Evolutionary conservation across 1,140 invertebrate genomes (phyloP).

Genomic region (Listronotus oregonensis): DNA sequence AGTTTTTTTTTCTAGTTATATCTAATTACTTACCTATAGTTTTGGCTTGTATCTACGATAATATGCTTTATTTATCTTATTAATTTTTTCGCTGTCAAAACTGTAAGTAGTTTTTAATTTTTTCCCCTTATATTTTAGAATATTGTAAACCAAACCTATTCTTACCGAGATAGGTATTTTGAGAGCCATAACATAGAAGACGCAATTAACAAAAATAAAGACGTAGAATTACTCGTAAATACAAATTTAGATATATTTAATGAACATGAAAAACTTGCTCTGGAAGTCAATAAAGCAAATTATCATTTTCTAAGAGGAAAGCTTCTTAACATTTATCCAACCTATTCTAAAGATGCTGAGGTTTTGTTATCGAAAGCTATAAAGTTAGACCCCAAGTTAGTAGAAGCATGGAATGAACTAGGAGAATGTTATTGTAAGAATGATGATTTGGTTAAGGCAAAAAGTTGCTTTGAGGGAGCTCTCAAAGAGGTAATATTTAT

Average conservation of each 20-base stretch:
- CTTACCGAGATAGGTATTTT: slow-evolving; percentile 64
- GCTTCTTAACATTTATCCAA: slow-evolving; percentile 74
- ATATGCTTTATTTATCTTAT: no score
- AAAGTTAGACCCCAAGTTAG: slow-evolving; percentile 80
- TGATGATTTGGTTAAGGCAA: slow-evolving; percentile 78
- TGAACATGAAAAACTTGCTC: slow-evolving; percentile 61
- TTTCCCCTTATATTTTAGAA: slow-evolving; percentile 27
- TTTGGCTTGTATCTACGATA: no score
- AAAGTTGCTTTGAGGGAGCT: slow-evolving; percentile 84
- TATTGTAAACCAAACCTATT: slow-evolving; percentile 29
- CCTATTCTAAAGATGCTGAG: slow-evolving; percentile 71
- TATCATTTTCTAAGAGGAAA: slow-evolving; percentile 78
- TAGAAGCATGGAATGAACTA: slow-evolving; percentile 88
- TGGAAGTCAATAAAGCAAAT: slow-evolving; percentile 65
- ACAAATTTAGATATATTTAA: slow-evolving; percentile 69
- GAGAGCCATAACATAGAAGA: slow-evolving; percentile 72
- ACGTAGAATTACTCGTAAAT: slow-evolving; percentile 70
- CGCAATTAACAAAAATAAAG: slow-evolving; percentile 68
- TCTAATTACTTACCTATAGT: no score
- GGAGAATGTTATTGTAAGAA: slow-evolving; percentile 91
- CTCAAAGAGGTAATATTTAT: slow-evolving; percentile 72
- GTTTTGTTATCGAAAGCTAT: slow-evolving; percentile 80
- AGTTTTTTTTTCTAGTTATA: no score
- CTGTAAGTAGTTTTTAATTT: neutral
- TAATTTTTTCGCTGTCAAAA: slow-evolving; percentile 1